Evolutionary conservation across 2,888 invertebrate species (phyloP), one percentile per base, ranked within the genome.

Genomic region (Encarsia formosa): DNA sequence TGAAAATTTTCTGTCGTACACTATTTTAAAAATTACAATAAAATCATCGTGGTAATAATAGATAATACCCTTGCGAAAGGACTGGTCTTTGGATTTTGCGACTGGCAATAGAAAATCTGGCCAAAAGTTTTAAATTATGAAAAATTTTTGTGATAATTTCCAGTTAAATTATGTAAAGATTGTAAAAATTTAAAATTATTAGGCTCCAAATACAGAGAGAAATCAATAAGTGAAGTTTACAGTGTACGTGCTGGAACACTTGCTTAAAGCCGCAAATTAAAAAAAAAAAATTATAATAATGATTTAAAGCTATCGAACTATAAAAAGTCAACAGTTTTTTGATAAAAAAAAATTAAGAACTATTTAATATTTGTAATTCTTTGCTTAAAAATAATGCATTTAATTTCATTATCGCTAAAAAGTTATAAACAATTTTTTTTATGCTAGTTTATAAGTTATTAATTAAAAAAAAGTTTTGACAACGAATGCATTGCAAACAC

Each of bases 1-100:
- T 8, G 6, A 26, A 8, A 26, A 11, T 5, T 11, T 32, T 43
- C 37, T 49, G 37, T 46, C 19, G 23, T 35, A 20, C 38, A 49
- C 39, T 42, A 49, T 46, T 46, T 50, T 47, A 29, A n/a, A 50
- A 52, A 49, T 43, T 51, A 52, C 37, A 46, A 20, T 54, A 52
- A 26, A 26, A 45, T 52, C 31, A 13, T 29, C 45, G 39, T 38
- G n/a, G n/a, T 50, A 60, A 58, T 44, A 49, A 57, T 57, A 48
- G 56, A 53, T 54, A 58, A 56, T 59, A 58, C 43, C 54, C 54
- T 53, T 32, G 39, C 49, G 56, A 55, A 49, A 57, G 48, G 52
- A 45, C 43, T 58, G 60, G 56, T 65, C 65, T 65, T 69, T 67
- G 63, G 66, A 65, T 58, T 54, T 64, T 49, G 61, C 52, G 65